Base-by-base conservation (phyloP, 2,888 invertebrate genomes). In the Chrysotoxum bicinctum region DNA sequence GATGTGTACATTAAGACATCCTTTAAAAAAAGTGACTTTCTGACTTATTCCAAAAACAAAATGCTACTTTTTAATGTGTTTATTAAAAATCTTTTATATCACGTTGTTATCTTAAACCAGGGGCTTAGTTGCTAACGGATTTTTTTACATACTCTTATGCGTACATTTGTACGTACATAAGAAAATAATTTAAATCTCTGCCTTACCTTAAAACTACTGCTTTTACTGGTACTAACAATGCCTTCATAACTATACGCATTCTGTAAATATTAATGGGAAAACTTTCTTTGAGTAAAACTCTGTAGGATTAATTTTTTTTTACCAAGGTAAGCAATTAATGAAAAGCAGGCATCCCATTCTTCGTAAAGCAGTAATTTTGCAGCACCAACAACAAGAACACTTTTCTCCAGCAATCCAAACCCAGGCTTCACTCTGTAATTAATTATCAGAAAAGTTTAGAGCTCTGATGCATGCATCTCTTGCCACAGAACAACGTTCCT, bases 371-470 rank as follows among this genome's bases (percentile, higher is more conserved):
- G 26, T 16, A 43, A 40, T 35, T 48, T 21, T 70, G 58, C 48
- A 48, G 5, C 12, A 40, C 14, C 23, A 60, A 23, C 35, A 58
- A 35, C 26, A 58, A 37, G 37, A 62, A 23, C 23, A 45, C 32
- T 40, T 60, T 35, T 40, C 26, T 40, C 30, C 64, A 30, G 43
- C 56, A 77, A 74, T 69, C 74, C 74, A 58, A 19, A 45, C 16
- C 26, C 23, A 26, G 56, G 45, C 75, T 79, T 72, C 54, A 76
- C 32, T 76, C 60, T 80, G 54, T 76, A 80, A 85, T 85, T 80
- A 85, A 85, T 85, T 80, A 85, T 85, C 84, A 85, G 80, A 72
- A 80, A 85, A 85, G 72, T 80, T 80, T 73, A 68, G 72, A 68
- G 80, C 60, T 72, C 30, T 64, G 73, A 74, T 78, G 84, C 79